phyloP scores from a whole-genome alignment of 2,888 invertebrate species.

The Agrotis clavis region DNA sequence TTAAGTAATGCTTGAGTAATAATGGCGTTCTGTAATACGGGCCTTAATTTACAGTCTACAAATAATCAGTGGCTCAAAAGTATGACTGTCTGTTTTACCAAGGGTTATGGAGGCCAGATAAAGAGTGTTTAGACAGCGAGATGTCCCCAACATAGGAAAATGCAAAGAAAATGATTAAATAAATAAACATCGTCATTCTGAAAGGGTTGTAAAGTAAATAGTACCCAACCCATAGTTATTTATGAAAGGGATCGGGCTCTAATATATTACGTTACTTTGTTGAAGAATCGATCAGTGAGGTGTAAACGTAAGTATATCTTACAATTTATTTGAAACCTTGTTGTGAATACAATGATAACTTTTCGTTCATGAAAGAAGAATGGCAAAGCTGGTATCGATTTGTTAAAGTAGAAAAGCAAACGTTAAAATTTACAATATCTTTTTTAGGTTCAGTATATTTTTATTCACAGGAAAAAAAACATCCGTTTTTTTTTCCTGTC shows the following conservation, averaged over 20 bases:
- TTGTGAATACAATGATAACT: background rate
- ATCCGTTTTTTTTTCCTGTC: background rate
- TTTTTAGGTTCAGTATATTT: no score
- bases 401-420: background rate
- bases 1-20: no score
- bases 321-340: slow-evolving; percentile 3
- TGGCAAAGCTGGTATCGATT: background rate
- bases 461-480: no score
- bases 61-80: no score
- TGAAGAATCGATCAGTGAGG: slow-evolving; percentile 10
- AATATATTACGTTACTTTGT: slow-evolving; percentile 19
- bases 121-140: no score
- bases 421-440: no score
- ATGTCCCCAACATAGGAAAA: no score
- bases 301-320: background rate
- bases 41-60: no score
- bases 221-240: background rate
- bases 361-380: background rate
- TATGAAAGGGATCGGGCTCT: background rate
- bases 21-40: no score
- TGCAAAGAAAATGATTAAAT: no score
- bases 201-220: slow-evolving; percentile 19
- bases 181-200: slow-evolving; percentile 1
- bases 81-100: no score
- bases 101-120: no score